These are phyloP conservation scores for Morelia viridis DNA, from an alignment of 2,797 vertebrate species.

Conservation along the genomic window DNA sequence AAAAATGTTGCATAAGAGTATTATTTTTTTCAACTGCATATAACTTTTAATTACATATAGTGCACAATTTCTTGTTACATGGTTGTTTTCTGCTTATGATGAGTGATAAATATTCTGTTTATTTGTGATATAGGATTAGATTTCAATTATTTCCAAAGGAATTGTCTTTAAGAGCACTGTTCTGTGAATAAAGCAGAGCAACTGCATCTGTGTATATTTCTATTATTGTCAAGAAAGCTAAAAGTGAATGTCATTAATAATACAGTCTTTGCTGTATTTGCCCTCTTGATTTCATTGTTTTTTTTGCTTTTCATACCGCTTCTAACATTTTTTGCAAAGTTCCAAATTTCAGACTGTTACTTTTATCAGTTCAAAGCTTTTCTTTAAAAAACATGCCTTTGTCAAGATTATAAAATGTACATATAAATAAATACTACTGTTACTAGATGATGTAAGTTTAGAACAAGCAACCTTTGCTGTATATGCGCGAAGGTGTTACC, in stretches of 20 bases:
- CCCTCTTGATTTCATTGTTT: neutral
- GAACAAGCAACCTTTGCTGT: neutral
- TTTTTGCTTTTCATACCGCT: neutral
- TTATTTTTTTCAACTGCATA: neutral
- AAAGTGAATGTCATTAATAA: neutral
- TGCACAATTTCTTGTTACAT: neutral
- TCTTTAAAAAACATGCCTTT: too few species aligned
- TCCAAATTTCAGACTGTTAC: neutral
- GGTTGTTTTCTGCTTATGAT: neutral
- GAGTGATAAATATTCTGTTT: neutral
- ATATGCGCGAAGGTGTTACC: neutral
- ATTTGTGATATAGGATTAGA: neutral
- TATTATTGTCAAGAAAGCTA: neutral
- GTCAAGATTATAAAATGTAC: neutral
- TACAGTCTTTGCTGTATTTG: neutral
- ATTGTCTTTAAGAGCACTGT: neutral
- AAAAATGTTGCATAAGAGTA: neutral
- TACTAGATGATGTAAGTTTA: neutral
- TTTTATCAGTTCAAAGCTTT: neutral
- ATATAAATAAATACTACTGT: neutral
- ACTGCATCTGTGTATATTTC: constrained; percentile 17
- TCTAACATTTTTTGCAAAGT: neutral
- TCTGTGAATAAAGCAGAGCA: neutral
- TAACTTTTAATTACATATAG: neutral
- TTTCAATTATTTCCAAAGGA: neutral